Percentiles rank a stretch among this genome's conserved stretches.
Conservation (phyloP, 2,888 invertebrate genomes). For the Chaetogeoica ovagalla region DNA sequence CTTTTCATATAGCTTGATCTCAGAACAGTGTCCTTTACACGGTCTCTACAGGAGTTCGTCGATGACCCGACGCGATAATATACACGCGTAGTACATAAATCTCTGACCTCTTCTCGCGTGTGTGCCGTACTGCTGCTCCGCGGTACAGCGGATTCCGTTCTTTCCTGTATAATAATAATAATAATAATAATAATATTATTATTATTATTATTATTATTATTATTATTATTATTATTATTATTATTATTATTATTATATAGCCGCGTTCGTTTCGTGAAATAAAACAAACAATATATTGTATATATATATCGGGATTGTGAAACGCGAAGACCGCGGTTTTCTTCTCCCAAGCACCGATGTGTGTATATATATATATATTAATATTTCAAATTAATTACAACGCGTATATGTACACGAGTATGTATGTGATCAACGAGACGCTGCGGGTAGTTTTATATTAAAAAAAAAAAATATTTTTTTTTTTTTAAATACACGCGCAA, state of each 20-base stretch:
- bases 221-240: too few relatives aligned
- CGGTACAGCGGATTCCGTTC: too few relatives aligned
- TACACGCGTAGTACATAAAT: constrained; percentile 21
- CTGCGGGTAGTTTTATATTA: constrained; percentile 50
- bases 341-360: constrained; percentile 22
- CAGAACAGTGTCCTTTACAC: constrained; percentile 4
- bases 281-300: constrained; percentile 25
- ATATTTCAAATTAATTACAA: constrained; percentile 52
- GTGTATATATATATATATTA: constrained; percentile 37
- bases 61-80: constrained; percentile 44
- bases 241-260: too few relatives aligned
- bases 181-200: too few relatives aligned
- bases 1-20: background rate
- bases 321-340: constrained; percentile 28
- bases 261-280: constrained; percentile 28
- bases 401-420: background rate
- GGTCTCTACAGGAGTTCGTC: constrained; percentile 47
- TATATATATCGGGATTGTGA: background rate
- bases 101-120: constrained; percentile 3
- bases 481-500: background rate
- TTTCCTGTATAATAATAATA: too few relatives aligned
- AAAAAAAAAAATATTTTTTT: constrained; percentile 27
- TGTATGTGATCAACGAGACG: constrained; percentile 29
- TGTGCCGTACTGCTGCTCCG: constrained; percentile 30
- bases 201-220: too few relatives aligned